Evolutionary conservation across 2,113 vertebrate genomes (phyloP).

Genomic region (Siniperca chuatsi): DNA sequence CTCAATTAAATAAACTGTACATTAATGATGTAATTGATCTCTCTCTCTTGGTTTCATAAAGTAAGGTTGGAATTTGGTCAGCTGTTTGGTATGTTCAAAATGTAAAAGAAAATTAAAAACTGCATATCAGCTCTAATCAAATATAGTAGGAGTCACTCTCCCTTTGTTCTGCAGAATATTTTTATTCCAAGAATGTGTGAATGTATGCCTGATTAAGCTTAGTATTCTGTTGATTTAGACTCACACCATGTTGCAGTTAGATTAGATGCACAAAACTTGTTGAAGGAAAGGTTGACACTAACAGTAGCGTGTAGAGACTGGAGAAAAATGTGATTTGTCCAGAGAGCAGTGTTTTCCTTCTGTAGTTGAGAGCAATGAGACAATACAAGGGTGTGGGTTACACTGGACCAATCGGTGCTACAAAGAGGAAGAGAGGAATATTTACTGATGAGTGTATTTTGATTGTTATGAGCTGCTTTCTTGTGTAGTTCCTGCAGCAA

Average conservation of each 20-base stretch:
- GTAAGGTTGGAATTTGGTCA: background rate
- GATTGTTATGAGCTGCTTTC: background rate
- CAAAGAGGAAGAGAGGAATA: constrained; percentile 17
- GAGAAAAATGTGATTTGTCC: constrained; percentile 9
- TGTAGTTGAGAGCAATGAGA: constrained; percentile 8
- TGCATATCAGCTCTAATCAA: constrained; percentile 2
- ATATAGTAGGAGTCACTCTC: background rate
- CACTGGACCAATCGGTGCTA: background rate
- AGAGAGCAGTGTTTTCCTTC: constrained; percentile 6
- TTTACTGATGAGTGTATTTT: background rate
- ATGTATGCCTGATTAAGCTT: background rate
- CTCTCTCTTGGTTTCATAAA: background rate
- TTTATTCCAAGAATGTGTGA: background rate
- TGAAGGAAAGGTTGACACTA: background rate
- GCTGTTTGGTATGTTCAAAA: background rate
- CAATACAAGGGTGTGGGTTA: background rate
- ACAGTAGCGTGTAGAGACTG: background rate
- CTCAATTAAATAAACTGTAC: constrained; percentile 5
- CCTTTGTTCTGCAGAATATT: background rate
- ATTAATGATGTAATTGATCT: background rate
- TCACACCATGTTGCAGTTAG: background rate
- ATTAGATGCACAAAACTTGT: constrained; percentile 15
- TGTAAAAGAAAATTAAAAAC: background rate
- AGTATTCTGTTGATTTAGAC: background rate
- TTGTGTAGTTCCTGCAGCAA: background rate